Evolutionary conservation across 2,113 vertebrate species (phyloP), one percentile per base, ranked within the genome.

Genomic region (Sinocyclocheilus anshuiensis): DNA sequence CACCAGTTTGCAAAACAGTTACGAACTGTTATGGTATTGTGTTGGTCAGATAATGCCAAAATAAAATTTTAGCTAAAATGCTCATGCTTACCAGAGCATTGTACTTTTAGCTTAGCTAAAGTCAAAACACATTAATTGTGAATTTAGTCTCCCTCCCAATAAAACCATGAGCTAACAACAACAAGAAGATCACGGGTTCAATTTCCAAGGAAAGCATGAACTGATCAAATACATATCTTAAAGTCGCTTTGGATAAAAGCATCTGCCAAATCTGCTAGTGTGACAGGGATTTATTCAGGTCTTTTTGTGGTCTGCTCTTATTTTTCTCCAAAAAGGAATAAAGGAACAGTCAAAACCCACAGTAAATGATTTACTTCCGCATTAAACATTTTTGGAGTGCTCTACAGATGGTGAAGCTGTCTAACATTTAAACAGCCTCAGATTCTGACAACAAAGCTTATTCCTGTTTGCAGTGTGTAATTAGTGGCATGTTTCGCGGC

Each of bases 401-500:
- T 67, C 48, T 48, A 55, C 74, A 87, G 74, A 57, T 86, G 77
- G 81, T 42, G 45, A 82, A 83, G 42, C 57, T 67, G 53, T 82
- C 71, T 33, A 59, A 24, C 67, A 36, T 53, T 75, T 65, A 77
- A 55, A 69, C 77, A 77, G 80, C 61, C 33, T 63, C 33, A 36
- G 50, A 83, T 81, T 72, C 85, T 67, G 84, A 69, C 61, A 88
- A 71, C 82, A 84, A 84, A 92, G 84, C 88, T 92, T 91, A 91
- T 74, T 86, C 77, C 91, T 82, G n/a, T 80, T 81, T 86, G 86
- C 84, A 91, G 86, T 90, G 86, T 87, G 87, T 86, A 92, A 93
- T 94, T 92, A 93, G 92, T 87, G 90, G 89, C 90, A 84, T 88
- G 88, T 88, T 92, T 90, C 77, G 91, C 69, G 48, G 33, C 57